Evolutionary conservation across 2,797 vertebrate genomes (phyloP), one percentile per base, ranked within the genome.

Genomic region (Cottoperca gobio): DNA sequence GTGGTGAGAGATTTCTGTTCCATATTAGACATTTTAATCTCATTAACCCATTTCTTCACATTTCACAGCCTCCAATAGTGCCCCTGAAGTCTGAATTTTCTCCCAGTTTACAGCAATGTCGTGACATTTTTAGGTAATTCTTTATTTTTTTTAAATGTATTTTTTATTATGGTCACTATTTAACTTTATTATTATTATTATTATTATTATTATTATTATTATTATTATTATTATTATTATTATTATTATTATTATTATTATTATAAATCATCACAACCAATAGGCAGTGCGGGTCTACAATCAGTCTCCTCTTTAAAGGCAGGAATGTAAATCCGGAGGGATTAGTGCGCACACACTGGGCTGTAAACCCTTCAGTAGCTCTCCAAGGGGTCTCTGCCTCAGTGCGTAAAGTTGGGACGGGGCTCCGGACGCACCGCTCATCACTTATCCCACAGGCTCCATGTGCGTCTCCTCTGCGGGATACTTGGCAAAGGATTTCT

Each of bases 311-410:
- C 81, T 80, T 89, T 84, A 68, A 85, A 87, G 82, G 83, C 85
- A 88, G 90, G 92, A 91, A 90, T 93, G 88, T 89, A 92, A 91
- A 90, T 89, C 90, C 91, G 78, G 59, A 24, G 85, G 88, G 87
- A 92, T 91, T 88, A 92, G 88, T 64, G 85, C 35, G 76, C 70
- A 55, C 85, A 83, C 84, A 68, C 62, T 65, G 83, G 74, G 88
- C 73, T 86, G 85, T 76, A 82, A 90, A 90, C 19, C 62, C 85
- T 62, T 73, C 90, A 86, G 75, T 60, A 75, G 81, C 88, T 89
- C 90, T 88, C 81, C 73, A 77, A 84, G 89, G 83, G 90, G 81
- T 91, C 88, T 89, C 76, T 79, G 86, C 80, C 81, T 89, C 85
- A 82, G 77, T 91, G 91, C 90, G 89, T 91, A 90, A 88, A 89